Evolutionary conservation across 2,113 vertebrate species (phyloP).

Genomic region (Rhizomys pruinosus): DNA sequence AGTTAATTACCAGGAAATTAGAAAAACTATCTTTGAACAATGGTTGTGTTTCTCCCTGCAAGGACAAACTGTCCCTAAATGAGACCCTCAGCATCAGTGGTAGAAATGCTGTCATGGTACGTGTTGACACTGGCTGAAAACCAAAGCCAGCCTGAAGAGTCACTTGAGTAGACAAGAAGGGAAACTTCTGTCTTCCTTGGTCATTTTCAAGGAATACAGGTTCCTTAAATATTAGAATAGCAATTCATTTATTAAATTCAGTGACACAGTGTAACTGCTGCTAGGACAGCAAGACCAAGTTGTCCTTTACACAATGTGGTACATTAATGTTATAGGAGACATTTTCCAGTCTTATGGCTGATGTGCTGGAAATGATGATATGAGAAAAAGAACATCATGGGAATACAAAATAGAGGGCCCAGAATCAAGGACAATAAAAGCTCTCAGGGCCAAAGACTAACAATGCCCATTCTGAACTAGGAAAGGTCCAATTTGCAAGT

Average conservation of each 20-base stretch:
- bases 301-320: not conserved
- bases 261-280: not conserved
- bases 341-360: not conserved
- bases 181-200: not conserved
- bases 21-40: conserved; percentile 46
- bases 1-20: conserved; percentile 64
- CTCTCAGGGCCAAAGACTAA: not conserved
- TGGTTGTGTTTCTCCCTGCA: not conserved
- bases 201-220: not conserved
- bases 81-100: not conserved
- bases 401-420: not conserved
- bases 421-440: not conserved
- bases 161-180: not conserved
- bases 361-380: not conserved
- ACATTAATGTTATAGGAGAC: conserved; percentile 30
- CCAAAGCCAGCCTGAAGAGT: not conserved
- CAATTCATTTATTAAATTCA: conserved; percentile 42
- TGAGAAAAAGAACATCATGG: not conserved
- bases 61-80: conserved; percentile 32
- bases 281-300: not conserved
- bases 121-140: not conserved
- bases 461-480: not conserved
- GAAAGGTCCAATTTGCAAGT: not conserved
- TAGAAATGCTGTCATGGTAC: not conserved
- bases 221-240: conserved; percentile 32